These are phyloP conservation scores for Geodia barretti DNA, from an alignment of 37 sponge, comb jelly and placozoan species.

Conservation along the genomic window DNA sequence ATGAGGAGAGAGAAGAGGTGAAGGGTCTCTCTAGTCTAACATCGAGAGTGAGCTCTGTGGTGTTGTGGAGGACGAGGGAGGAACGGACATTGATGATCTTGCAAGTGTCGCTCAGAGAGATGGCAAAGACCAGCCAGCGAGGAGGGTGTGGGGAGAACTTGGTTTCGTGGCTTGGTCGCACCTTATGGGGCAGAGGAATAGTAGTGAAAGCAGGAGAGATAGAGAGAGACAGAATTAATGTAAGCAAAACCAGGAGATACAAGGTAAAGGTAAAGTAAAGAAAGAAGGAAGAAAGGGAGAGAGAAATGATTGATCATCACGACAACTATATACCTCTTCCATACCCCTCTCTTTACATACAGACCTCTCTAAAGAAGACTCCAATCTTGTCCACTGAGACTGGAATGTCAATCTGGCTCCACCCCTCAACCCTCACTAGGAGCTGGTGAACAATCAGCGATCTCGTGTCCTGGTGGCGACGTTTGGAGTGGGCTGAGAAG, in stretches of 20 bases:
- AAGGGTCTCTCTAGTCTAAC: conserved; percentile 36
- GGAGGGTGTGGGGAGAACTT: no score
- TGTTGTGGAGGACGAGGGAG: conserved; percentile 79
- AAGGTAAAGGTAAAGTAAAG: not conserved
- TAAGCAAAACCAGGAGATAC: not conserved
- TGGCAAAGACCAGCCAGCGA: conserved; percentile 67
- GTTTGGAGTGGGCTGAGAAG: conserved; percentile 62
- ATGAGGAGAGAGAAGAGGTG: not conserved
- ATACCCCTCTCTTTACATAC: no score
- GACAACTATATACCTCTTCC: not conserved
- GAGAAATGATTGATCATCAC: no score
- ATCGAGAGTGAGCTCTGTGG: conserved; percentile 75
- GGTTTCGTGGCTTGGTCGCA: not conserved
- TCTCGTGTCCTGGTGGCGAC: conserved; percentile 64
- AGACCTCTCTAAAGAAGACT: conserved; percentile 83
- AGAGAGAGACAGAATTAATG: not conserved
- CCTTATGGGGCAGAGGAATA: not conserved
- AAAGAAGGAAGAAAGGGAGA: not conserved
- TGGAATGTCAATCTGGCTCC: conserved; percentile 75
- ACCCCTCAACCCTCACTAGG: conserved; percentile 84
- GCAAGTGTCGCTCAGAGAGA: conserved; percentile 74
- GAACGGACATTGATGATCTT: conserved; percentile 93
- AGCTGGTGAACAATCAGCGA: conserved; percentile 80
- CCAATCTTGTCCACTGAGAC: conserved; percentile 92
- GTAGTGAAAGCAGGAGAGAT: not conserved